Base-by-base conservation (phyloP, 2,888 invertebrate genomes). In the Cerastis rubricosa region DNA sequence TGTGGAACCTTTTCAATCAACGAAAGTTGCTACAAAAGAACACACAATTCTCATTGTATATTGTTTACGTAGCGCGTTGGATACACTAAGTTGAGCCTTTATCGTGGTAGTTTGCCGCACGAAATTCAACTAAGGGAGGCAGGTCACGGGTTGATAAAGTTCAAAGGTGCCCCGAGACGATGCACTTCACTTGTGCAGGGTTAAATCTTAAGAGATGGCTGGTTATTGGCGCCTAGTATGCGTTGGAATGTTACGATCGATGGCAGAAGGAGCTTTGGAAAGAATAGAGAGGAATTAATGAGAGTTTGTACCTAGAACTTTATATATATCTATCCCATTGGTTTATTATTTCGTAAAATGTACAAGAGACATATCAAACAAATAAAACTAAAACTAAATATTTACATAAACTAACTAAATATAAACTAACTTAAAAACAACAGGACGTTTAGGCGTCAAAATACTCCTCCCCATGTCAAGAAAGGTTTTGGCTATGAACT, bases 131-230 rank as follows among this genome's bases (percentile, higher is more conserved):
- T 74, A 68, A 63, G 12, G 25, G 61, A 64, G 80, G 71, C 71
- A 66, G 70, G 74, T 78, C 75, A 81, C 63, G 68, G 72, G 67
- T 66, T 51, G 61, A 57, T 71, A 70, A 85, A 85, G 86, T 74
- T 77, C 76, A 87, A 80, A 73, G 76, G 72, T 71, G 65, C 57
- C 70, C 45, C 47, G 9, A 78, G 65, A 47, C 64, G 64, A 65
- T 67, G 79, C 70, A 74, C 49, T 76, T 59, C 70, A 74, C 49
- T 76, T 59, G 72, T 67, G 45, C 65, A 66, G 67, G 69, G 76
- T 70, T 80, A 76, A 84, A 75, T 80, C 61, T 80, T 78, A 71
- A 49, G n/a, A n/a, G 66, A 40, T 43, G 64, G 22, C 49, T 43
- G 63, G 59, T 73, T 80, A 76, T 73, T 78, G 65, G n/a, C 17